Evolutionary conservation across 1,140 invertebrate species (phyloP), one percentile per base, ranked within the genome.

Genomic region (Pentalonia nigronervosa): DNA sequence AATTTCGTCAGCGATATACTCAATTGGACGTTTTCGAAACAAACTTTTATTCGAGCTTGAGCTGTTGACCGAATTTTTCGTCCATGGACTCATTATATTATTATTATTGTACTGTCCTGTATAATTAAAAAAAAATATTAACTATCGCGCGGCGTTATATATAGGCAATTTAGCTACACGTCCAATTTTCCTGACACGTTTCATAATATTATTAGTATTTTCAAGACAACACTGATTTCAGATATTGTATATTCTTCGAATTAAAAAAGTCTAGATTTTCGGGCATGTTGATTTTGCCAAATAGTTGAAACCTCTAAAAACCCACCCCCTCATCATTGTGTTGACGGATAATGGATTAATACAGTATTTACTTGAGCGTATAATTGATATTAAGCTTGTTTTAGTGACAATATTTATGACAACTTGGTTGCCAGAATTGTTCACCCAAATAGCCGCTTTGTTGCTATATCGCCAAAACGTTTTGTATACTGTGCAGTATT

Each of bases 131-230:
- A 34, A 34, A n/a, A n/a, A n/a, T 17, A n/a, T 1, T n/a, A 76
- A 76, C 6, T 6, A 34, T 7, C 6, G 8, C 11, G n/a, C 60
- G 60, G 60, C 60, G 60, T 76, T n/a, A n/a, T 14, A 1, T 76
- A 76, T 76, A 76, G 60, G 60, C 60, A 76, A 76, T 76, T 76
- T 76, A 76, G 60, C 60, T 76, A 76, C 60, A 76, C 60, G 14
- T 76, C 30, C 0, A 17, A 76, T 76, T 34, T 76, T 76, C 17
- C n/a, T 0, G 4, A n/a, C 21, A 67, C 41, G 41, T 67, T 14
- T 67, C 14, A 67, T n/a, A 60, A 25, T 60, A 17, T 67, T 53
- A 67, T 67, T n/a, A 67, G 0, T 67, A 14, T 60, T 30, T 6
- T 67, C 60, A n/a, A n/a, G 30, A 67, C 11, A n/a, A 60, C 25